phyloP scores from a whole-genome alignment of 2,888 invertebrate species.

The Trypoxylon attenuatum region DNA sequence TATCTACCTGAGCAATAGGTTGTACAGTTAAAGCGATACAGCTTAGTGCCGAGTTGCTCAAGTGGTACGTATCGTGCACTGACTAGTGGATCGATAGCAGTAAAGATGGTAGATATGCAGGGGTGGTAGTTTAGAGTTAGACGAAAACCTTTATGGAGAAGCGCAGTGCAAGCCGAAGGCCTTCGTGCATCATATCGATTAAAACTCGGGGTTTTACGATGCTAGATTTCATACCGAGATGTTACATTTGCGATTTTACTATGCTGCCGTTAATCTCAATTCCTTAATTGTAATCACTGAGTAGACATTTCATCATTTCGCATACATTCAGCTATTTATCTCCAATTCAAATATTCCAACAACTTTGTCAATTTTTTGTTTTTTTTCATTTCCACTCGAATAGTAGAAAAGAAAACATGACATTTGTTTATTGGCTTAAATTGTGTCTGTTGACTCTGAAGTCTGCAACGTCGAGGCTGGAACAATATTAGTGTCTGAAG shows the following conservation, averaged over 20 bases:
- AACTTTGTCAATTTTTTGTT: no score
- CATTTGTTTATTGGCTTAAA: no score
- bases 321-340: not conserved
- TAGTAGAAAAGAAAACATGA: no score
- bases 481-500: no score
- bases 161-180: not conserved
- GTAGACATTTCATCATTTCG: not conserved
- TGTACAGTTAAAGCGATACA: constrained; percentile 13
- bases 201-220: not conserved
- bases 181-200: not conserved
- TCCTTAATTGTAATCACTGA: no score
- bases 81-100: constrained; percentile 43
- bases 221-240: not conserved
- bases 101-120: constrained; percentile 35
- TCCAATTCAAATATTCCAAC: no score
- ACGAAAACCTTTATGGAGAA: constrained; percentile 9
- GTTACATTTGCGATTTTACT: no score
- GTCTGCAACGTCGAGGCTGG: no score
- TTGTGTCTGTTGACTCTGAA: no score
- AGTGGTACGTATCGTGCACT: constrained; percentile 36
- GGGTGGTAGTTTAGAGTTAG: constrained; percentile 15
- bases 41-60: constrained; percentile 23
- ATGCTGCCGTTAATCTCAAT: no score
- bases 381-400: no score
- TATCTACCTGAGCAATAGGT: not conserved